Conservation (phyloP, 2,888 invertebrate species). For the Reticulitermes lucifugus region DNA sequence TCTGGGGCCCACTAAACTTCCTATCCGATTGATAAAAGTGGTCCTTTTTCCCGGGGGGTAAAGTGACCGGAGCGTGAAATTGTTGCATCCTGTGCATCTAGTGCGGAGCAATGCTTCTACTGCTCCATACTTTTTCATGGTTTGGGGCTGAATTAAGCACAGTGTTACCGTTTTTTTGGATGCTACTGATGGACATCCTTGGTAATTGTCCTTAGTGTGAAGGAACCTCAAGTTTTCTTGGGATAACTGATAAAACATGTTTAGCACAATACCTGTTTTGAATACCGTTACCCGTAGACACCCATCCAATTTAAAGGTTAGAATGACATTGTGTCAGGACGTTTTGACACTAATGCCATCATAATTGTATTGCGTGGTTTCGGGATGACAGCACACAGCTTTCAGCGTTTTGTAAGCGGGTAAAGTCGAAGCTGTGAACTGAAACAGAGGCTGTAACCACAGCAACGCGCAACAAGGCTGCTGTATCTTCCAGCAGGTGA, state of each 20-base stretch:
- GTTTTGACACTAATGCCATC: neutral
- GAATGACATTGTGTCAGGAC: neutral
- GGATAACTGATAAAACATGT: neutral
- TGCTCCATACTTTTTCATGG: too few relatives aligned
- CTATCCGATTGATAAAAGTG: too few relatives aligned
- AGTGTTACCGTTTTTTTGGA: too few relatives aligned
- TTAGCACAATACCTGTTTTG: neutral
- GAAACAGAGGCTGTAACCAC: neutral
- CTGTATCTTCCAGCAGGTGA: neutral
- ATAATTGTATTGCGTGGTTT: neutral
- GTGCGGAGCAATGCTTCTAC: too few relatives aligned
- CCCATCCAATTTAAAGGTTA: neutral
- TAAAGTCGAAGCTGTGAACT: neutral
- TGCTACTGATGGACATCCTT: too few relatives aligned
- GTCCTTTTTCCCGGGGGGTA: too few relatives aligned
- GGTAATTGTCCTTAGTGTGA: too few relatives aligned
- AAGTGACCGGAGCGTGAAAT: too few relatives aligned
- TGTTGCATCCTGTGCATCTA: too few relatives aligned
- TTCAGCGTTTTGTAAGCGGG: neutral
- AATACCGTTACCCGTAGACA: neutral
- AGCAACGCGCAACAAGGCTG: neutral
- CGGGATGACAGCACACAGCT: neutral
- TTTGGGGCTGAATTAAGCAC: too few relatives aligned
- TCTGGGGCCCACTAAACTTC: too few relatives aligned
- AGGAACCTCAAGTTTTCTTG: too few relatives aligned